Conservation (phyloP, 2,113 vertebrate species). For the Syrrhaptes paradoxus region DNA sequence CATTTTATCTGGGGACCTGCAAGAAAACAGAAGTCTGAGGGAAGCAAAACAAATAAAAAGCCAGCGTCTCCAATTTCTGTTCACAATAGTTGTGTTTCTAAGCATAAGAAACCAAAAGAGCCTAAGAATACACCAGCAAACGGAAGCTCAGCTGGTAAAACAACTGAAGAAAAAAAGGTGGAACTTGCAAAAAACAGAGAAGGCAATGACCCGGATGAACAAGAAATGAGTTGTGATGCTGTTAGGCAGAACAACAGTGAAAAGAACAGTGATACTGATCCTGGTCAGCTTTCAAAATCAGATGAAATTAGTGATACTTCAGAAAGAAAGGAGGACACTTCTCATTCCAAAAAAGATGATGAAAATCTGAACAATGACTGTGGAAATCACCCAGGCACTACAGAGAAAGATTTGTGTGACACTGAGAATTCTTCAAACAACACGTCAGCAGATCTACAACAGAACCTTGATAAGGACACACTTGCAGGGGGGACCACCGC, state of each 20-base stretch:
- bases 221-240: slow-evolving; percentile 27
- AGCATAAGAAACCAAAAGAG: slow-evolving; percentile 69
- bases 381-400: neutral
- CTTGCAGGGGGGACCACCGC: neutral
- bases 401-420: slow-evolving; percentile 8
- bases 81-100: slow-evolving; percentile 52
- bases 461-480: neutral
- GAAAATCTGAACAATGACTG: slow-evolving; percentile 31
- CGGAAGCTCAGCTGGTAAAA: slow-evolving; percentile 49
- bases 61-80: slow-evolving; percentile 52
- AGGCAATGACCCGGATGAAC: neutral
- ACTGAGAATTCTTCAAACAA: slow-evolving; percentile 19
- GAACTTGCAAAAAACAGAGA: slow-evolving; percentile 50
- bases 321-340: slow-evolving; percentile 24
- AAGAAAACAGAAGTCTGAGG: slow-evolving; percentile 70
- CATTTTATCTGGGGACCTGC: slow-evolving; percentile 96
- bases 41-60: slow-evolving; percentile 67
- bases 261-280: slow-evolving; percentile 18
- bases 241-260: neutral
- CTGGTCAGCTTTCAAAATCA: neutral
- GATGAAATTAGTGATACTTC: slow-evolving; percentile 2
- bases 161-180: slow-evolving; percentile 64
- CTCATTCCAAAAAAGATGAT: slow-evolving; percentile 24
- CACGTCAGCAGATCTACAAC: neutral
- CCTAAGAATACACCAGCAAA: slow-evolving; percentile 12